phyloP scores from a whole-genome alignment of 2,113 vertebrate species.

The Limnothrissa miodon region DNA sequence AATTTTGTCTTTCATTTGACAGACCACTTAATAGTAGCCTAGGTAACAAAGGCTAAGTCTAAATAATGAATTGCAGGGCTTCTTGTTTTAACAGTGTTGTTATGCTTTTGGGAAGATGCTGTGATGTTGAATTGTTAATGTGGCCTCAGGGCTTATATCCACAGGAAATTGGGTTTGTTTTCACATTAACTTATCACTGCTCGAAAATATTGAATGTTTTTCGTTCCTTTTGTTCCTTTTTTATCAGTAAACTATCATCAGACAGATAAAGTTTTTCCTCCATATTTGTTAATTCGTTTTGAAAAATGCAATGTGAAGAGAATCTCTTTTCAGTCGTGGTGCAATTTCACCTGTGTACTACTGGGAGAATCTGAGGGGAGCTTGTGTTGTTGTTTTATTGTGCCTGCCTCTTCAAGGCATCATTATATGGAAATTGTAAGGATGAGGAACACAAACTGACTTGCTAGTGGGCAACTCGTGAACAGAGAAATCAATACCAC shows the following conservation, averaged over 20 bases:
- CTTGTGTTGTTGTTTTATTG: neutral
- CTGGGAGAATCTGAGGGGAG: neutral
- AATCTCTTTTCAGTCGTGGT: neutral
- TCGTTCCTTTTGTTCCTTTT: neutral
- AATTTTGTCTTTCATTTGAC: neutral
- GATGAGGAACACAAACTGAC: neutral
- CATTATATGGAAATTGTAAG: conserved; percentile 15
- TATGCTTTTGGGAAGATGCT: neutral
- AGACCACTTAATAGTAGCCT: neutral
- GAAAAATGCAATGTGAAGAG: neutral
- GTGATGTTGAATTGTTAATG: neutral
- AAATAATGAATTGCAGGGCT: neutral
- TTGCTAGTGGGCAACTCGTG: neutral
- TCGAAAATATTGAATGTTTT: conserved; percentile 11
- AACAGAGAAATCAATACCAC: neutral
- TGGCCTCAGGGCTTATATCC: neutral
- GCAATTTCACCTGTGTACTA: neutral
- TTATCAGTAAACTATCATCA: neutral
- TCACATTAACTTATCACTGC: neutral
- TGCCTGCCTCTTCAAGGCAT: neutral
- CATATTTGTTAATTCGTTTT: neutral
- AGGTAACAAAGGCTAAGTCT: too few species aligned
- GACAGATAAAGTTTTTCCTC: neutral
- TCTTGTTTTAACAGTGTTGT: neutral
- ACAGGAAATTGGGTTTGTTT: neutral